Percentiles rank a stretch among this genome's conserved stretches.
phyloP scores from a whole-genome alignment of 2,113 vertebrate genomes.

The Oxygymnocypris stewartii region DNA sequence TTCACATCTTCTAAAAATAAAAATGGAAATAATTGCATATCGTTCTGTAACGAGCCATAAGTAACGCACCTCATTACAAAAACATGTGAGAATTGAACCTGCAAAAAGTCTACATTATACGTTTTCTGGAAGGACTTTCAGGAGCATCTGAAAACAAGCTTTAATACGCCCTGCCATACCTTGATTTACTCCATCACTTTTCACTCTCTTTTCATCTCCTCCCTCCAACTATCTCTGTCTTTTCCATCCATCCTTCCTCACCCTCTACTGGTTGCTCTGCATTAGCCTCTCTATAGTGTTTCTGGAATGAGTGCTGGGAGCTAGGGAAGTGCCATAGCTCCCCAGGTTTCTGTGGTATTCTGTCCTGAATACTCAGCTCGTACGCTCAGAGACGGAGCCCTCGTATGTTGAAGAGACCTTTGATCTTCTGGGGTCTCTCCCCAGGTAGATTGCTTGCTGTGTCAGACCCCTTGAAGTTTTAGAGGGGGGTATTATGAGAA shows the following conservation, averaged over 20 bases:
- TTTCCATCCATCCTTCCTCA: conserved; percentile 26
- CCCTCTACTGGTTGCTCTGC: conserved; percentile 56
- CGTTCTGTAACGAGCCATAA: too few relatives aligned
- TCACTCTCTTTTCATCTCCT: not conserved
- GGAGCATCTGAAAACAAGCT: not conserved
- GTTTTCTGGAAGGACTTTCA: not conserved
- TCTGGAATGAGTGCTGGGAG: conserved; percentile 67
- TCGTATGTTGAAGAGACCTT: conserved; percentile 55
- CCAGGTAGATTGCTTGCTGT: conserved; percentile 30
- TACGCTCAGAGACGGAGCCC: conserved; percentile 45
- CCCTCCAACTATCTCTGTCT: conserved; percentile 39
- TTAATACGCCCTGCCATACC: not conserved
- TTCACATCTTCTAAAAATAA: too few relatives aligned
- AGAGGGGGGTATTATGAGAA: conserved; percentile 23
- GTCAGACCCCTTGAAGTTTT: conserved; percentile 44
- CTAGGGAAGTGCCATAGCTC: conserved; percentile 56
- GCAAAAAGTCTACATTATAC: not conserved
- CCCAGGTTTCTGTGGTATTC: conserved; percentile 51
- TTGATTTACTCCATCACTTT: conserved; percentile 5
- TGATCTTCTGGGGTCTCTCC: conserved; percentile 56
- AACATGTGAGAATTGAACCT: not conserved
- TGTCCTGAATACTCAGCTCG: conserved; percentile 51
- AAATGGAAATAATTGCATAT: too few relatives aligned
- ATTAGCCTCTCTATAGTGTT: conserved; percentile 69
- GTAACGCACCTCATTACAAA: not conserved